Evolutionary conservation across 2,797 vertebrate species (phyloP).

Genomic region (Catharus ustulatus): DNA sequence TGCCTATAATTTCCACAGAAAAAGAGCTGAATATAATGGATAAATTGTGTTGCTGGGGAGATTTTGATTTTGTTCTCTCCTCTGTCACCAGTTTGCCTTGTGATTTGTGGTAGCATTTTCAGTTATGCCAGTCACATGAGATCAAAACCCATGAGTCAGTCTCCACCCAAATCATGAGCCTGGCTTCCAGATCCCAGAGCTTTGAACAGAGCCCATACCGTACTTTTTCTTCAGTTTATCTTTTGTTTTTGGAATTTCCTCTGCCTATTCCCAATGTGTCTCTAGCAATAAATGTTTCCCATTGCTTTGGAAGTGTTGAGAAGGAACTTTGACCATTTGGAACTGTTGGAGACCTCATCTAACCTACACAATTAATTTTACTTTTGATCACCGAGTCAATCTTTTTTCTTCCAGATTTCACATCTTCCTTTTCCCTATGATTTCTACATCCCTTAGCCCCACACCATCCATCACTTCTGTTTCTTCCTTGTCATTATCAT

Average conservation of each 20-base stretch:
- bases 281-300: constrained; percentile 20
- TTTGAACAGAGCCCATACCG: neutral
- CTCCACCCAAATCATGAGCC: constrained; percentile 55
- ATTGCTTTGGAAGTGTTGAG: neutral
- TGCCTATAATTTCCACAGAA: constrained; percentile 25
- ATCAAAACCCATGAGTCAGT: constrained; percentile 51
- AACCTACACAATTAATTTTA: neutral
- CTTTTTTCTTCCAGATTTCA: neutral
- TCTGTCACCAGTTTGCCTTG: constrained; percentile 58
- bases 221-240: constrained; percentile 36
- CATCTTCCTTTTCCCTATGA: neutral
- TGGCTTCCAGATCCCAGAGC: constrained; percentile 40
- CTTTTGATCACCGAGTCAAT: neutral
- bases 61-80: constrained; percentile 33
- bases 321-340: neutral
- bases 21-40: constrained; percentile 20
- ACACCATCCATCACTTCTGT: neutral
- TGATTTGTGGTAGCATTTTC: constrained; percentile 58
- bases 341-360: neutral
- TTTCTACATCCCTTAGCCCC: neutral
- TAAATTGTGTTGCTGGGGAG: constrained; percentile 46
- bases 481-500: neutral
- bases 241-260: constrained; percentile 48
- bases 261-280: neutral
- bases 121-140: constrained; percentile 58